Conservation (phyloP, 2,113 vertebrate genomes). For the Apaloderma vittatum region DNA sequence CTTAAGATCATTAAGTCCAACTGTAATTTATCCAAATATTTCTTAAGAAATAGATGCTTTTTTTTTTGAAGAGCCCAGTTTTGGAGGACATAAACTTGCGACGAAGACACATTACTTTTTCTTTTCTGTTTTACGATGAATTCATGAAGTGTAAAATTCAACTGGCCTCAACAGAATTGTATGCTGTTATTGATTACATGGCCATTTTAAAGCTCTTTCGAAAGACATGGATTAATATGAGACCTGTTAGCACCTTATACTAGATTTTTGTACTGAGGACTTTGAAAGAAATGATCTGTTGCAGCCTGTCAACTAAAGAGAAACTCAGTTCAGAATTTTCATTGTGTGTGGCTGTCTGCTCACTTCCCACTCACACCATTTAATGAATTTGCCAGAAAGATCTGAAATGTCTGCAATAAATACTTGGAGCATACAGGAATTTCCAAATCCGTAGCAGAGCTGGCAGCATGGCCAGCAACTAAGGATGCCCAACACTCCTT, state of each 20-base stretch:
- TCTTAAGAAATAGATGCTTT: not conserved
- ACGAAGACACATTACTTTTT: not conserved
- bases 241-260: not conserved
- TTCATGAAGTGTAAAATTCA: not conserved
- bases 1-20: not conserved
- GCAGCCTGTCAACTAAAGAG: not conserved
- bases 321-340: not conserved
- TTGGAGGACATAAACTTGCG: not conserved
- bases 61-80: not conserved
- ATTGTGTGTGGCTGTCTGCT: not conserved
- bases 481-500: not conserved
- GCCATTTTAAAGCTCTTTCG: not conserved
- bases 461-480: not conserved
- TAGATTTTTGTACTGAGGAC: not conserved
- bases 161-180: not conserved
- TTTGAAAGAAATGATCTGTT: not conserved
- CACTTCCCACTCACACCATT: not conserved
- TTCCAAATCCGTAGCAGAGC: not conserved
- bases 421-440: not conserved
- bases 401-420: not conserved
- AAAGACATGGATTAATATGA: not conserved
- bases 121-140: not conserved
- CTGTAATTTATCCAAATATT: not conserved
- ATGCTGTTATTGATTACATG: not conserved
- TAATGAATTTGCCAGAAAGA: not conserved